A percentile compares a stretch with the other conserved stretches of the same genome.
Evolutionary conservation across 2,888 invertebrate genomes (phyloP).

Genomic region (Hetaerina titia): DNA sequence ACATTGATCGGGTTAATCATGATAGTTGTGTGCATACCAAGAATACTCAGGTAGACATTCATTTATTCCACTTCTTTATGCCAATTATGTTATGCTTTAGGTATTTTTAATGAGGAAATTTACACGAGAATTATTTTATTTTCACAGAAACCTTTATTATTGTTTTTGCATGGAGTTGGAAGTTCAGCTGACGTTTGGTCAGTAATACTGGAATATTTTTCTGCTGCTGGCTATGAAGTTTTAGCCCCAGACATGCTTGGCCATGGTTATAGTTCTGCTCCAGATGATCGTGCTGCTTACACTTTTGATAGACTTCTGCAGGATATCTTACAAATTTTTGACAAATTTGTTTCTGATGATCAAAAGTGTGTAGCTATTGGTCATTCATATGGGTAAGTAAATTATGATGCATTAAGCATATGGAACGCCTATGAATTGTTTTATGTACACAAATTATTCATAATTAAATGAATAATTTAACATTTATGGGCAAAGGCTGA

Average conservation of each 20-base stretch:
- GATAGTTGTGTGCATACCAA: constrained; percentile 48
- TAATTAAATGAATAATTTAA: too few relatives aligned
- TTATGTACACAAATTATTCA: too few relatives aligned
- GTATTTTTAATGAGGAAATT: not conserved
- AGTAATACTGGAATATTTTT: constrained; percentile 81
- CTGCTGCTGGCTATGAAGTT: constrained; percentile 81
- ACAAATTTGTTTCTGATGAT: constrained; percentile 80
- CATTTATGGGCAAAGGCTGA: too few relatives aligned
- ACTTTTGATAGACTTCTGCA: constrained; percentile 81
- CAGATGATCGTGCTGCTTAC: constrained; percentile 80
- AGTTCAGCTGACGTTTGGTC: constrained; percentile 83
- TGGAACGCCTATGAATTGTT: not conserved
- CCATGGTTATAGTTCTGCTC: constrained; percentile 83
- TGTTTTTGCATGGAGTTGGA: constrained; percentile 85
- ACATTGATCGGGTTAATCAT: not conserved
- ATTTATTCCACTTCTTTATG: not conserved
- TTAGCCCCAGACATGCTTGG: constrained; percentile 84
- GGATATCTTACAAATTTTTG: constrained; percentile 81
- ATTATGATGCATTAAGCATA: not conserved
- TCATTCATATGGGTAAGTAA: constrained; percentile 84
- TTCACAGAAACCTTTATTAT: constrained; percentile 78
- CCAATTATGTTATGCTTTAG: not conserved
- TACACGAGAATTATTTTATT: not conserved
- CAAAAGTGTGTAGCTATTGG: constrained; percentile 82
- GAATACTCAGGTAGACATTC: constrained; percentile 21